Conservation (phyloP, 2,113 vertebrate genomes). For the Sinocyclocheilus anophthalmus region DNA sequence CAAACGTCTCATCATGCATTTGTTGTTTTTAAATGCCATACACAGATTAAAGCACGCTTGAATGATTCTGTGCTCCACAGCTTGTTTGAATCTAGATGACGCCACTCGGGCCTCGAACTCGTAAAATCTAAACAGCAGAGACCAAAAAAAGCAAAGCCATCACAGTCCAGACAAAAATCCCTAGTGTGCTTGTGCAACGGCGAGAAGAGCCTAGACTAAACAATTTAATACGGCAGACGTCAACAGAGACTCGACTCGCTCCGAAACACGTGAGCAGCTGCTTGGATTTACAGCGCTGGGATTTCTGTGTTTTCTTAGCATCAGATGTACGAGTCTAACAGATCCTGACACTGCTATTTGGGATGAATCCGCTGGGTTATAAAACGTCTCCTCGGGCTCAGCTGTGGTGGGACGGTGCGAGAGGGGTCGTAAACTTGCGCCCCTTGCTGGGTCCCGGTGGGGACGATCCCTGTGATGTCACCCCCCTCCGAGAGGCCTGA, state of each 20-base stretch:
- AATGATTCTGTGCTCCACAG: background rate
- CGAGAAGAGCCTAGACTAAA: constrained; percentile 70
- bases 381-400: background rate
- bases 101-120: constrained; percentile 34
- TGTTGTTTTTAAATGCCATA: background rate
- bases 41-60: background rate
- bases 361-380: constrained; percentile 54
- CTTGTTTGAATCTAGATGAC: constrained; percentile 51
- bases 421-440: constrained; percentile 52
- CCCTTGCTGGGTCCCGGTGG: constrained; percentile 47
- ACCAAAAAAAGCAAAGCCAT: constrained; percentile 23
- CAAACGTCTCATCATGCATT: background rate
- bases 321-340: constrained; percentile 57
- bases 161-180: constrained; percentile 4
- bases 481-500: background rate
- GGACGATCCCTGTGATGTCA: background rate
- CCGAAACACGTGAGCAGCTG: constrained; percentile 54
- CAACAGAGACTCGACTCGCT: constrained; percentile 48
- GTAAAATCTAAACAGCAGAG: constrained; percentile 50
- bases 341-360: constrained; percentile 65
- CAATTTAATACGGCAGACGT: constrained; percentile 62
- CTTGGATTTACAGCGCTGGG: constrained; percentile 25
- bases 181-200: background rate
- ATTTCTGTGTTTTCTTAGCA: constrained; percentile 51
- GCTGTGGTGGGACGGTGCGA: constrained; percentile 42